Percentiles rank a stretch among this genome's conserved stretches.
Evolutionary conservation across 2,888 invertebrate genomes (phyloP).

Genomic region (Colletes collaris): DNA sequence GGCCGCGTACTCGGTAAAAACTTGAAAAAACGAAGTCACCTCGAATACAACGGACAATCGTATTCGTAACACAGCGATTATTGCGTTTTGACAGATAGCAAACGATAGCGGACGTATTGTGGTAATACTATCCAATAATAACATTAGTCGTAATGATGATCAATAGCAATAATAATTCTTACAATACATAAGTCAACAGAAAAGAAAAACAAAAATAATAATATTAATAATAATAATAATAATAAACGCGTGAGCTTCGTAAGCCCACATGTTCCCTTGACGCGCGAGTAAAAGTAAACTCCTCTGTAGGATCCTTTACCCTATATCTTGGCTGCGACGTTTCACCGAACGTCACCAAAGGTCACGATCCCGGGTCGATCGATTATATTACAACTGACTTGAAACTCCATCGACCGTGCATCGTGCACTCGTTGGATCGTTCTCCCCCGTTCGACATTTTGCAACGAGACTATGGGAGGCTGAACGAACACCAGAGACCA

Average conservation of each 20-base stretch:
- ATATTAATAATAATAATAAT: constrained; percentile 33
- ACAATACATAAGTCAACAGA: constrained; percentile 52
- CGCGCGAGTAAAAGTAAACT: constrained; percentile 49
- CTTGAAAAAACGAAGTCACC: constrained; percentile 38
- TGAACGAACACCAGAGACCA: not conserved
- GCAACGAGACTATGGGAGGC: too few species aligned
- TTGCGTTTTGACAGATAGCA: constrained; percentile 53
- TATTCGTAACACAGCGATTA: constrained; percentile 42
- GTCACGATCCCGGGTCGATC: constrained; percentile 36
- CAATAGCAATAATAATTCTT: constrained; percentile 57
- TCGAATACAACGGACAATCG: constrained; percentile 32
- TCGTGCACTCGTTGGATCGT: constrained; percentile 25
- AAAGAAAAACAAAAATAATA: constrained; percentile 36
- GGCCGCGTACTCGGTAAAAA: constrained; percentile 31
- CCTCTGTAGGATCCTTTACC: constrained; percentile 41
- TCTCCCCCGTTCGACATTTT: constrained; percentile 19
- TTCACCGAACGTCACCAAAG: constrained; percentile 7
- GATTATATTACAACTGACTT: constrained; percentile 56
- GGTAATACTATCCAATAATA: constrained; percentile 34
- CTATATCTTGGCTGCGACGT: constrained; percentile 45
- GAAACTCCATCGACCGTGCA: constrained; percentile 38
- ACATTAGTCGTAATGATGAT: constrained; percentile 52
- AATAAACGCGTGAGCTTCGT: constrained; percentile 42
- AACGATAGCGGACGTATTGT: constrained; percentile 55
- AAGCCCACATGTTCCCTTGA: constrained; percentile 46